Evolutionary conservation across 1,140 invertebrate genomes (phyloP), one percentile per base, ranked within the genome.

Genomic region (Trichomalopsis sarcophagae): DNA sequence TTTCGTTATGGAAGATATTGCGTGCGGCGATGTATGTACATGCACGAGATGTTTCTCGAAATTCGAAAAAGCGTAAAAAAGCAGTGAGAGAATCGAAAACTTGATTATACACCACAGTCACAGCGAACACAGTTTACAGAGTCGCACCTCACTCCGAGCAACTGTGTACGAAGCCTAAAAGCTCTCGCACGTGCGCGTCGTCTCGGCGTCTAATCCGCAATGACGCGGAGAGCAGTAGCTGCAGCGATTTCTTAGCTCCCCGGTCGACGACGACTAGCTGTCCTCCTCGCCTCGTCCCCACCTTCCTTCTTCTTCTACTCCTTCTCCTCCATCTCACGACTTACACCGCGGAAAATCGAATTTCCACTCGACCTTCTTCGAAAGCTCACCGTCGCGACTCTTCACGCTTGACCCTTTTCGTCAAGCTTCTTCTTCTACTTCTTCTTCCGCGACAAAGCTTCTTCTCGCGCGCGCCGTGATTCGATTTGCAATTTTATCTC

Each of bases 381-480:
- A 68, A 68, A 69, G 7, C 77, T 66, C 55, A 5, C 66, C 69
- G 33, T 47, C 47, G 23, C 47, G 68, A 69, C 44, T 21, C 69
- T 82, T 73, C 44, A 74, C 80, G 81, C 73, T 82, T 82, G 68
- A 50, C 69, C 55, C 27, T 82, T 82, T 66, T 62, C 55, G n/a
- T 40, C 62, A 50, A 69, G 33, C 66, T 44, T 71, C 36, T 40
- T 69, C 79, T 44, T 71, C 27, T 4, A 23, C 66, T 44, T 71
- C 77, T 23, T 30, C 14, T 10, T 36, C 47, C 55, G 50, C 68
- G 66, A 81, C 62, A 44, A 68, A 84, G 81, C 84, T 84, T 75
- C 84, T 84, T 75, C 87, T 81, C 77, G 50, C 86, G 75, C 68
- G 66, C 68, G 66, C 86, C 21, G 68, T 69, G 68, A 87, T 36